Evolutionary conservation across 2,888 invertebrate genomes (phyloP), one percentile per base, ranked within the genome.

Genomic region (Crepidodera aurea): DNA sequence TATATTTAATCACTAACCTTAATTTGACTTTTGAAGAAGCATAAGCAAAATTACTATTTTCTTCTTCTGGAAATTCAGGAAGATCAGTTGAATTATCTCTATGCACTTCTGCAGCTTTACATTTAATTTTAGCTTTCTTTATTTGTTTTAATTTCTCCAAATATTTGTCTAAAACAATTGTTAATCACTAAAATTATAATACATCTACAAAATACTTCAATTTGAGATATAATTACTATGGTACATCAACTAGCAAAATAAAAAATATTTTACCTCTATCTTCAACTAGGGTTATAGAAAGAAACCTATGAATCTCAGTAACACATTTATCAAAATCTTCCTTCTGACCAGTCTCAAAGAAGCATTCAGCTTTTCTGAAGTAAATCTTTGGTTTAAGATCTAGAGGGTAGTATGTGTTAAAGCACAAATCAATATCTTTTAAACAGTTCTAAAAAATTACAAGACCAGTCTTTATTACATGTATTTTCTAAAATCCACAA

Each of bases 361-460:
- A 84, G 77, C 91, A 91, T 70, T 89, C 86, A 0, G 86, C 87
- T 69, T 85, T 83, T 18, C 92, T 84, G 13, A 90, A 78, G 54
- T 86, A 81, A 55, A 93, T 79, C 80, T 92, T 93, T 71, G 87
- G 85, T 25, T 80, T 80, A 51, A 87, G 81, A 59, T 86, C 84
- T 34, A 79, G 74, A 0, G 91, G 90, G 75, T 90, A 91, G 7
- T 85, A 84, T 67, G 84, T 81, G 32, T 83, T 78, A 8, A 90
- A 77, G 0, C 89, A 89, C 51, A 85, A 72, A 16, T 85, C 80
- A 25, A 90, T 85, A 77, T 91, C 91, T 62, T 82, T 78, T 19
- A 90, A 72, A 70, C 89, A 88, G 50, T 88, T 87, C 86, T 88
- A 73, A 10, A 79, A 77, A 42, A 55, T 55, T 61, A 53, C 10